These are phyloP conservation scores for Triplophysa siluroides DNA, from an alignment of 2,113 vertebrate genomes.

Conservation along the genomic window DNA sequence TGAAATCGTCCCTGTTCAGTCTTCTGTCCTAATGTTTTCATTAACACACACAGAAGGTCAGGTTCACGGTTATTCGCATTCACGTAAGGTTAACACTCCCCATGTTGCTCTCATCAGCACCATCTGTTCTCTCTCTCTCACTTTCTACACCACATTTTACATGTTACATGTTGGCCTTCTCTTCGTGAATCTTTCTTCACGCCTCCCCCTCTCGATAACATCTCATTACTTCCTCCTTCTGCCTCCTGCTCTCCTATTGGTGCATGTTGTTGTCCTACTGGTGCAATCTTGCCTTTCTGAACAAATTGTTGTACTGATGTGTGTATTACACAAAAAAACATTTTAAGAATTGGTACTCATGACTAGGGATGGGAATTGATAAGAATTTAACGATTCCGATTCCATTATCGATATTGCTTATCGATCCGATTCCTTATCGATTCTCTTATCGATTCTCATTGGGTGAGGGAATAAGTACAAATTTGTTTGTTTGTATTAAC, in stretches of 20 bases:
- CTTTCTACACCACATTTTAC: slow-evolving; percentile 16
- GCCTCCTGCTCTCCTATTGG: slow-evolving; percentile 15
- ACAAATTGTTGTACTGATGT: too few species aligned
- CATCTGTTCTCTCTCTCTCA: slow-evolving; percentile 34
- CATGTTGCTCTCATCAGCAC: slow-evolving; percentile 8
- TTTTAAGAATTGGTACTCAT: too few species aligned
- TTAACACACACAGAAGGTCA: slow-evolving; percentile 2
- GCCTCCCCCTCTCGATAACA: not conserved
- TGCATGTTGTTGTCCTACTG: slow-evolving; percentile 4
- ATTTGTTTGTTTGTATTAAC: too few species aligned
- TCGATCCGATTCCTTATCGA: too few species aligned
- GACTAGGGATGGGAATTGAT: too few species aligned
- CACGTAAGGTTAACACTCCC: slow-evolving; percentile 28
- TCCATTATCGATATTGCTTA: too few species aligned
- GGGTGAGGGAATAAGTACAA: too few species aligned
- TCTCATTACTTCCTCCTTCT: slow-evolving; percentile 14
- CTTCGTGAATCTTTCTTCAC: slow-evolving; percentile 12
- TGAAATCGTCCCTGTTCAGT: too few species aligned
- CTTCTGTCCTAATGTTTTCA: not conserved
- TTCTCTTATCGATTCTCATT: too few species aligned
- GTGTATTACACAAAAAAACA: too few species aligned
- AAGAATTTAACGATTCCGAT: too few species aligned
- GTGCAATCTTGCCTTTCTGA: not conserved
- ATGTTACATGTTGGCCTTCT: not conserved
- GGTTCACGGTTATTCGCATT: not conserved